Conservation (phyloP, 2,113 vertebrate species). For the Gallinago jamesoni region DNA sequence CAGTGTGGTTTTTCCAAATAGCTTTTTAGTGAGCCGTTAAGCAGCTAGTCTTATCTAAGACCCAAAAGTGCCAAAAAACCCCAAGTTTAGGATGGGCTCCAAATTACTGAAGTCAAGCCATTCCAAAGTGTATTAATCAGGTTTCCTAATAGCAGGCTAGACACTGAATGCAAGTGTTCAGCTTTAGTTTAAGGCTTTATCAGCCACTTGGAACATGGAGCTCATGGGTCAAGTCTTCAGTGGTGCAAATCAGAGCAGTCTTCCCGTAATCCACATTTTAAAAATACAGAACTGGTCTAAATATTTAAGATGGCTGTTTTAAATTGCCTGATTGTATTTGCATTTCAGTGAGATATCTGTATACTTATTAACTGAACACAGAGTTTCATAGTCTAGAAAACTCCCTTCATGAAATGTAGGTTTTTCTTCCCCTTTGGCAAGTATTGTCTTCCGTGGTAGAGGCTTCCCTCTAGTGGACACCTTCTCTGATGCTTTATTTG, state of each 20-base stretch:
- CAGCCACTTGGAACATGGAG: not conserved
- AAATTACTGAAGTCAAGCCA: not conserved
- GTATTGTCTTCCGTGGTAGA: not conserved
- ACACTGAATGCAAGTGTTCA: not conserved
- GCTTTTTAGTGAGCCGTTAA: not conserved
- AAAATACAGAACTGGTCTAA: not conserved
- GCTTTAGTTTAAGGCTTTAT: not conserved
- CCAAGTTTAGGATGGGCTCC: not conserved
- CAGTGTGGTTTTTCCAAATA: not conserved
- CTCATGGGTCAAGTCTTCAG: not conserved
- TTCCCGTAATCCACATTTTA: not conserved
- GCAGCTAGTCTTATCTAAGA: not conserved
- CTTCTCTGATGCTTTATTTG: not conserved
- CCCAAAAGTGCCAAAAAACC: not conserved
- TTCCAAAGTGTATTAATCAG: not conserved
- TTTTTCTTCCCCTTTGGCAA: not conserved
- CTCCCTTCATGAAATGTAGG: not conserved
- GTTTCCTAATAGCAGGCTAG: not conserved
- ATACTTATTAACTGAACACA: not conserved
- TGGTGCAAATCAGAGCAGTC: not conserved
- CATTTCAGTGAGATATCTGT: not conserved
- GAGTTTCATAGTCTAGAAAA: not conserved
- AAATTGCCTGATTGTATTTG: not conserved
- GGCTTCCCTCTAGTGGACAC: slow-evolving; percentile 48
- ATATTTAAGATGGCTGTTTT: not conserved